Conservation (phyloP, 2,113 vertebrate species). For the Callocephalon fimbriatum region DNA sequence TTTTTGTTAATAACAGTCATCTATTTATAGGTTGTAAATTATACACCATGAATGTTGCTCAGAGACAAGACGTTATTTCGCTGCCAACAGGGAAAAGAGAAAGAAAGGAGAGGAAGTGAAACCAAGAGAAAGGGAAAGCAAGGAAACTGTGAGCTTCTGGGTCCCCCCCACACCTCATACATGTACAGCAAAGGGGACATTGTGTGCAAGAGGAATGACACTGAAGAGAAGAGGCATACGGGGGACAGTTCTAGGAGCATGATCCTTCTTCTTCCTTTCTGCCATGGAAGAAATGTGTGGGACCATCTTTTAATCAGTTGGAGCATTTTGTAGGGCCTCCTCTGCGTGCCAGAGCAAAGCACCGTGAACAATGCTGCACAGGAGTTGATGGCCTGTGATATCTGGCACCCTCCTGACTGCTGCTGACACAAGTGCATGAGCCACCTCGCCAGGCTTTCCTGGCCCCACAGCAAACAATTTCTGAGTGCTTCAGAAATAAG, state of each 20-base stretch:
- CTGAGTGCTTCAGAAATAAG: background rate
- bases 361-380: background rate
- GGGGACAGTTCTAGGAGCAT: accelerated
- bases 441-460: background rate
- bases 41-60: conserved; percentile 70
- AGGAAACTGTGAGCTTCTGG: background rate
- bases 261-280: background rate
- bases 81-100: conserved; percentile 72
- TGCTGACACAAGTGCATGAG: background rate
- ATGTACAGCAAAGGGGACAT: background rate
- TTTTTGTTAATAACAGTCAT: conserved; percentile 71
- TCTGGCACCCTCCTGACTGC: background rate
- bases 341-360: background rate
- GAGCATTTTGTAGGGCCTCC: background rate
- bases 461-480: background rate
- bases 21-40: conserved; percentile 84
- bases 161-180: background rate
- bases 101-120: background rate
- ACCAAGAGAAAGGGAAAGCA: background rate
- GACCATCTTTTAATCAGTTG: background rate
- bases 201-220: background rate
- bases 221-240: background rate
- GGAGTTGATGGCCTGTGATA: background rate
- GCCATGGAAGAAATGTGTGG: background rate
- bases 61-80: conserved; percentile 80